Evolutionary conservation across 2,888 invertebrate genomes (phyloP), one percentile per base, ranked within the genome.

Genomic region (Serripes groenlandicus): DNA sequence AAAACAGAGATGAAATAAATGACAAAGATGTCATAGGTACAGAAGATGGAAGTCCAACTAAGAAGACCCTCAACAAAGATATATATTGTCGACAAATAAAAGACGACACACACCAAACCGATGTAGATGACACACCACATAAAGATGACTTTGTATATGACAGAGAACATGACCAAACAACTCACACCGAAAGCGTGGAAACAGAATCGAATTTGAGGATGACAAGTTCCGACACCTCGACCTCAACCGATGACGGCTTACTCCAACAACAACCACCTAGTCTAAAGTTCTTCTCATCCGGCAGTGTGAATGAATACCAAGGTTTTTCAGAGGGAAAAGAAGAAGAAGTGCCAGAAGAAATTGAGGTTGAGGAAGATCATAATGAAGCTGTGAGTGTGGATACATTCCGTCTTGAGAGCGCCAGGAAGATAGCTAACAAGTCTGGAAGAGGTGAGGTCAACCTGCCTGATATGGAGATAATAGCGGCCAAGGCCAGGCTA

Each of bases 271-370:
- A 35, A 34, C 34, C 62, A 32, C 62, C 42, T 3, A 66, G 66
- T 42, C 66, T 42, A 23, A 42, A 23, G 15, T 42, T 66, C 66
- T 66, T 66, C 26, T 66, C 66, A 0, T 26, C 28, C 9, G 3
- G 23, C 1, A n/a, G 15, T n/a, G 7, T 2, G 28, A 42, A 42
- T n/a, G 5, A 2, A 3, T 66, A 66, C 28, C n/a, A n/a, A 1
- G 66, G 42, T 5, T 66, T 66, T 42, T 23, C 5, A 66, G 66
- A 26, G 1, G 66, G 42, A 26, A 15, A 4, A 28, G 42, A 23
- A 3, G 42, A 26, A 23, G 66, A 66, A n/a, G 21, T 66, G 5
- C 42, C 23, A 66, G 66, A 66, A 66, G 37, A 42, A 4, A 66
- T 66, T 42, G 42, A 56, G 23, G 23, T 66, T 23, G 66, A 26